Base-by-base conservation (phyloP, 2,113 vertebrate species). In the Ctenomys sociabilis region DNA sequence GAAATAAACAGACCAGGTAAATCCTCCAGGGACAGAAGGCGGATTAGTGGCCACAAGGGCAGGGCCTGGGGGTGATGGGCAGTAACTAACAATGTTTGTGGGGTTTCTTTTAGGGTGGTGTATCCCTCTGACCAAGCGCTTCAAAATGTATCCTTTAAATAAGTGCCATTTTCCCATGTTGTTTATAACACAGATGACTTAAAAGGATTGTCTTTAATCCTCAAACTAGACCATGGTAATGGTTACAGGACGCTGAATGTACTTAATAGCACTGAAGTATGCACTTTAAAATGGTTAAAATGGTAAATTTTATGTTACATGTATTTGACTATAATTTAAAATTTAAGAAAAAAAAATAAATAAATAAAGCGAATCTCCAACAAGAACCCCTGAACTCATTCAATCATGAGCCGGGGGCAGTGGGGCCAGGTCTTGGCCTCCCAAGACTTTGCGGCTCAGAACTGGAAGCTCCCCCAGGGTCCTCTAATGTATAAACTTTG, bases 211-310 rank as follows among this genome's bases (percentile, higher is more conserved):
- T 75, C 73, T 75, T 75, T 75, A 28, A 32, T 64, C 45, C 57
- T 64, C n/a, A 88, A 63, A 61, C 70, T 4, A 13, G 61, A 70
- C 0, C 7, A 22, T 2, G 17, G 49, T 35, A 1, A 35, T 4
- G 19, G 28, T 0, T 7, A 5, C 22, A 22, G 3, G 4, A 9
- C 7, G n/a, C 1, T 0, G n/a, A 73, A 57, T 7, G 32, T 1
- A 17, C 63, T 37, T 40, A 2, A 54, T 11, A 32, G 40, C 68
- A 19, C n/a, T 0, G 49, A 91, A 52, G 1, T 0, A 10, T 30
- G 13, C 17, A n/a, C 49, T 83, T 82, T 5, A 68, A 72, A 54
- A 66, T 24, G 45, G 13, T 32, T 4, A 73, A 54, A 45, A n/a
- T 0, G 26, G 70, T 68, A 8, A 26, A 21, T 78, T 54, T 85